Base-by-base conservation (phyloP, 2,888 invertebrate genomes). In the Frankliniella intonsa region DNA sequence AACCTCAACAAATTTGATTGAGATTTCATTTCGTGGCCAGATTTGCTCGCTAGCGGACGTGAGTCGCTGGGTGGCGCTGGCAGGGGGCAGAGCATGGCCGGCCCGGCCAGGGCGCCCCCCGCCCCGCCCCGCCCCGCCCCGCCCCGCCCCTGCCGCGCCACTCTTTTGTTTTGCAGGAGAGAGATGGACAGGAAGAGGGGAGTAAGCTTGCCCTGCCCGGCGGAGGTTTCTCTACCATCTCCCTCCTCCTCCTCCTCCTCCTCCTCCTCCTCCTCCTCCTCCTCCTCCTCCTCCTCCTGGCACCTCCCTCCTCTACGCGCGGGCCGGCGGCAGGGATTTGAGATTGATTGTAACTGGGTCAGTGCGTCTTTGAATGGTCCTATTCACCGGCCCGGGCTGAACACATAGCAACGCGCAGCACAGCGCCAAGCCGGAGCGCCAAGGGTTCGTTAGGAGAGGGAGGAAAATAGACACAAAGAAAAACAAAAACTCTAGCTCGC, bases 31-130 rank as follows among this genome's bases (percentile, higher is more conserved):
- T 12, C 69, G 69, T 0, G 69, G 69, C 69, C 69, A 76, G 69
- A 76, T 76, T 76, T 76, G 69, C 69, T 76, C 69, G 55, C 55
- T 55, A 14, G 55, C 55, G 69, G 69, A 76, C 69, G 69, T 76
- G 69, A 76, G 69, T 76, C 69, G 22, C 69, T 76, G 11, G n/a
- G 65, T 19, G 69, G 69, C 19, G 62, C 62, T n/a, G 55, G 38
- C 38, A 38, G 38, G 2, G 2, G 38, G 38, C 38, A 38, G 38
- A 5, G 38, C 38, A 38, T 2, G 38, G 38, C 38, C 38, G 5
- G 38, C 38, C 38, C 38, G 38, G 38, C 38, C 38, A 5, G 38
- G 38, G 38, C 38, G 3, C 38, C 2, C 38, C 38, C 38, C 38
- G 38, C 3, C 38, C 38, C 38, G 38, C 38, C 38, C 3, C 17